Conservation (phyloP, 1,140 invertebrate genomes). For the Lepidurus couesii region DNA sequence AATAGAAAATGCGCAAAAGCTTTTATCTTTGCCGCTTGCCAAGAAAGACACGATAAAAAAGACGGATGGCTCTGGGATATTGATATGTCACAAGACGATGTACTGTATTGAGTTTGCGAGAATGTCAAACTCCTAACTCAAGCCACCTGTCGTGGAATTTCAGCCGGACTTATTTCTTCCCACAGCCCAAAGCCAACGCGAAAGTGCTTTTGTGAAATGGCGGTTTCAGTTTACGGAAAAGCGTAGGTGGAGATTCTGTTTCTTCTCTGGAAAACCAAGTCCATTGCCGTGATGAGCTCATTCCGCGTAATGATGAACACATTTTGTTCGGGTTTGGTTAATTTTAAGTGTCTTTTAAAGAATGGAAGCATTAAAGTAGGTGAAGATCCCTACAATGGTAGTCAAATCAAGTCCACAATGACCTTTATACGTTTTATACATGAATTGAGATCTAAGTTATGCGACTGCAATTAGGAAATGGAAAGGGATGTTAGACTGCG, state of each 20-base stretch:
- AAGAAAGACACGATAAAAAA: not conserved
- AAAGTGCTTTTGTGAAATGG: not conserved
- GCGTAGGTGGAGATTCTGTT: slow-evolving; percentile 7
- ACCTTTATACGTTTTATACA: too few relatives aligned
- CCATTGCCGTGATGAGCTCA: not conserved
- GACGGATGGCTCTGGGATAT: not conserved
- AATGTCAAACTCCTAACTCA: not conserved
- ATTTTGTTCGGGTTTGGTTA: not conserved
- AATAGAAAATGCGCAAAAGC: not conserved
- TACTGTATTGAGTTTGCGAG: not conserved
- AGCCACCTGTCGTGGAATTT: slow-evolving; percentile 13
- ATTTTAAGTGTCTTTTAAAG: not conserved
- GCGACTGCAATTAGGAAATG: not conserved
- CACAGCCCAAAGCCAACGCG: not conserved
- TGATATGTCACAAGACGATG: not conserved
- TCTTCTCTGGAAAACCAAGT: not conserved
- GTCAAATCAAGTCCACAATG: not conserved
- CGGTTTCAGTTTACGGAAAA: slow-evolving; percentile 10
- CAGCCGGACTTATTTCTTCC: not conserved
- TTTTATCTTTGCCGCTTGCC: not conserved
- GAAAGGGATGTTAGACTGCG: not conserved
- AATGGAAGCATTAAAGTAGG: not conserved
- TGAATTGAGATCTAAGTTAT: not conserved
- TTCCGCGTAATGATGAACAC: not conserved
- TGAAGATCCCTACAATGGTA: not conserved